Evolutionary conservation across 2,797 vertebrate species (phyloP), one percentile per base, ranked within the genome.

Genomic region (Pangasius krempfi): DNA sequence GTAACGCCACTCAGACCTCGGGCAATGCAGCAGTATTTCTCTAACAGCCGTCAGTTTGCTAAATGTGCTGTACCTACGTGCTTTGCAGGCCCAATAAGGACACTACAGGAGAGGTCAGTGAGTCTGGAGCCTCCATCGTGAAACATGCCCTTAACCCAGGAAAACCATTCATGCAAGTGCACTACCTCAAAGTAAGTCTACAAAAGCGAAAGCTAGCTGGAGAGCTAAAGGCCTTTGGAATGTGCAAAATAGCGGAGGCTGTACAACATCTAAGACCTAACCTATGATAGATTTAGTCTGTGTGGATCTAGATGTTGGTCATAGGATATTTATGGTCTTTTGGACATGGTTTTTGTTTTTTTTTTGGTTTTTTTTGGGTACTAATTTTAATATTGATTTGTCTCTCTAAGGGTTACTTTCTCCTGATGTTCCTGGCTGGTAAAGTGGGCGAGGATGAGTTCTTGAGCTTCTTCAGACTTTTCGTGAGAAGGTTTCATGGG

Each of bases 91-190:
- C 98, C 33, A 97, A 97, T 95, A 97, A 96, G 95, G 97, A 97
- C 86, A 96, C 93, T 87, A 99, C 98, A 0, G 98, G 98, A 91
- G 94, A 96, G 85, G 79, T 95, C 86, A 97, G 94, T 70, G 97
- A 97, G 82, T 98, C 97, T 1, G 98, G 98, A 90, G 97, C 98
- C 33, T 98, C 97, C n/a, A 66, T 96, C 16, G 94, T 99, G 78
- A 98, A 97, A 94, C 96, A 99, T 7, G 98, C 97, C 86, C 97
- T 99, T 91, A 99, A 97, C 93, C 97, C 98, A 50, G 98, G 97
- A 92, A 99, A 99, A 94, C 90, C 91, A 89, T 99, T 99, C 95
- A 97, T 99, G 98, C 98, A 99, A 91, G 96, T 99, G 89, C 98
- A 99, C 93, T 99, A 99, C 92, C 95, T 99, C 92, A 99, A 99